Base-by-base conservation (phyloP, 2,797 vertebrate genomes). In the Eupleurogrammus muticus region DNA sequence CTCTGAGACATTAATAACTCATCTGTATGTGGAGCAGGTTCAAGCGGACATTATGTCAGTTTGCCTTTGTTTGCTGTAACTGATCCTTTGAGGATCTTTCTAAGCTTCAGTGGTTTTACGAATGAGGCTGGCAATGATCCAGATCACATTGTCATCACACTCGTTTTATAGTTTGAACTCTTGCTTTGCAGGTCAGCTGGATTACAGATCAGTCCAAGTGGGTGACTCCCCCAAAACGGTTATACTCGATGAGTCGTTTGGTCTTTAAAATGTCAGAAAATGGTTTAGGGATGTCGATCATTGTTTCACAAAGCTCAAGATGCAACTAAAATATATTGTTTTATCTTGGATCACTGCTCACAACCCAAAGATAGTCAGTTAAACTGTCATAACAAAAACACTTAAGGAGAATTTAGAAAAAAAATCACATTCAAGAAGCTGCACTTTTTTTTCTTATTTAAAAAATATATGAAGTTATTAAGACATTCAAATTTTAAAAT, bases 61-160 rank as follows among this genome's bases (percentile, higher is more conserved):
- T 61, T 0, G 51, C 16, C 52, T 35, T 62, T 70, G 57, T 66
- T 62, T 50, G 21, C 47, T 61, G 63, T 79, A 76, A 86, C 66
- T 82, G 80, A 85, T 72, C 78, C 76, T 20, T 48, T 24, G 53
- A 61, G 62, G 49, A 58, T 64, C 12, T 63, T 54, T 60, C 34
- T 46, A 63, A 66, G 73, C 65, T 56, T 54, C 62, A 58, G 4
- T 72, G 63, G 55, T 62, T 80, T 79, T 56, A 74, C 54, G 16
- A 49, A 63, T 57, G 2, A 62, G 28, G 36, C 23, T 69, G 12
- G 19, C 32, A 42, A 36, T 66, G 40, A 73, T 68, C 68, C 76
- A 78, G 70, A 77, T 55, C 47, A 46, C 40, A 68, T 32, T 9
- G 4, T 17, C 23, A 24, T 51, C 23, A 9, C 21, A 8, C 4